phyloP scores from a whole-genome alignment of 1,140 invertebrate species.

The Pseudomyrmex cubaensis region DNA sequence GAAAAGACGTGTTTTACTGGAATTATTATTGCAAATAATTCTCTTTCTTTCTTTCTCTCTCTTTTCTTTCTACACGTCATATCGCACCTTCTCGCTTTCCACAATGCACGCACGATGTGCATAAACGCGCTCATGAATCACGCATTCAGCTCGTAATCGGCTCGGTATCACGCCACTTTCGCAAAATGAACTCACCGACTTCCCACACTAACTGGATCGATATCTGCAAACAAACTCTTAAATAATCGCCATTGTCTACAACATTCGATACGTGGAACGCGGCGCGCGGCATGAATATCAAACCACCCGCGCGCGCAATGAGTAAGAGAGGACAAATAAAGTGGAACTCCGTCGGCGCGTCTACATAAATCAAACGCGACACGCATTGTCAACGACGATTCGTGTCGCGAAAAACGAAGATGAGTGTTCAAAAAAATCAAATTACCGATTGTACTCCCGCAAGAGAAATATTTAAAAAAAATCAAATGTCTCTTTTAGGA shows the following conservation, averaged over 20 bases:
- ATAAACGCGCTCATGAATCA: conserved; percentile 40
- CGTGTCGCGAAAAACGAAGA: background rate
- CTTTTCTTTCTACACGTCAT: too few relatives aligned
- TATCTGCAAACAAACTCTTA: conserved; percentile 38
- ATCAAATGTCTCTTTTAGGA: background rate
- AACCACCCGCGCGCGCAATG: background rate
- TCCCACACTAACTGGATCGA: conserved; percentile 7
- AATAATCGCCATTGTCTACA: conserved; percentile 50
- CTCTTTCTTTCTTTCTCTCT: too few relatives aligned
- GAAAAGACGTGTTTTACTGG: too few relatives aligned
- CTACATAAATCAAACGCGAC: too few relatives aligned
- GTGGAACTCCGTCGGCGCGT: conserved; percentile 4
- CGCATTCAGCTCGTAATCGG: conserved; percentile 1
- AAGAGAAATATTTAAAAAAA: too few relatives aligned
- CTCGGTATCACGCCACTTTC: conserved; percentile 31
- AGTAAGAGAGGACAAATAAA: conserved; percentile 30
- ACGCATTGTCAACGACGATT: background rate
- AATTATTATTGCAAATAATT: conserved; percentile 12
- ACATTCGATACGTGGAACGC: conserved; percentile 11
- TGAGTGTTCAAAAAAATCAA: background rate
- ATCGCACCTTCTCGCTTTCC: background rate
- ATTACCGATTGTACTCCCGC: too few relatives aligned
- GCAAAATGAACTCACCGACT: conserved; percentile 6
- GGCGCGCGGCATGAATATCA: conserved; percentile 14
- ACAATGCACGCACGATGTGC: background rate